These are phyloP conservation scores for Eristalis arbustorum DNA, from an alignment of 2,888 invertebrate species.

Conservation along the genomic window DNA sequence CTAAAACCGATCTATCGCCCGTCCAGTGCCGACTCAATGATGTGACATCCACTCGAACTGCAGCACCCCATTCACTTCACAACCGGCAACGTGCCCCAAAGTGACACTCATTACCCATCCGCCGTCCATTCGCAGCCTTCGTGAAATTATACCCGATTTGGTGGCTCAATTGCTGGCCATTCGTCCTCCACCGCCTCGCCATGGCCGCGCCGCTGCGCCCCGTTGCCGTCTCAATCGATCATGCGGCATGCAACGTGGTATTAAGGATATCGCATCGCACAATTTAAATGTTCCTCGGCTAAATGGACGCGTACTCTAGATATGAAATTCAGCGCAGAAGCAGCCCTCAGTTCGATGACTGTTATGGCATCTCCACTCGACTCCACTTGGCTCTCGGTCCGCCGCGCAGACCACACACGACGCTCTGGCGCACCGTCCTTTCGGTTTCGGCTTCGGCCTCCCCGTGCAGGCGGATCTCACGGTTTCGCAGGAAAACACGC, in stretches of 20 bases:
- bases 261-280: constrained; percentile 66
- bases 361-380: constrained; percentile 29
- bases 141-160: not conserved
- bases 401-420: constrained; percentile 61
- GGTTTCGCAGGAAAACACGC: constrained; percentile 23
- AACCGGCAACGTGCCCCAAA: not conserved
- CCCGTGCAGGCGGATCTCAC: constrained; percentile 53
- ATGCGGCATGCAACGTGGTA: constrained; percentile 47
- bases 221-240: constrained; percentile 45
- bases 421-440: constrained; percentile 64
- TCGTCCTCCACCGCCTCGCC: not conserved
- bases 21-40: not conserved
- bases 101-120: not conserved
- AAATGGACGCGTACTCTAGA: constrained; percentile 67
- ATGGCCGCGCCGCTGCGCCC: no score
- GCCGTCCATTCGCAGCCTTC: not conserved
- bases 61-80: not conserved
- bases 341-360: constrained; percentile 49
- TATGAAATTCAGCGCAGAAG: constrained; percentile 53
- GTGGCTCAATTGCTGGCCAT: constrained; percentile 18
- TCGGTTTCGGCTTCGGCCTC: no score
- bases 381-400: constrained; percentile 5
- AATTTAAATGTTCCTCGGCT: constrained; percentile 64
- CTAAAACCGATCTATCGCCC: not conserved
- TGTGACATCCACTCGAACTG: not conserved